These are phyloP conservation scores for Calidris pygmaea DNA, from an alignment of 2,113 vertebrate genomes.

Conservation along the genomic window DNA sequence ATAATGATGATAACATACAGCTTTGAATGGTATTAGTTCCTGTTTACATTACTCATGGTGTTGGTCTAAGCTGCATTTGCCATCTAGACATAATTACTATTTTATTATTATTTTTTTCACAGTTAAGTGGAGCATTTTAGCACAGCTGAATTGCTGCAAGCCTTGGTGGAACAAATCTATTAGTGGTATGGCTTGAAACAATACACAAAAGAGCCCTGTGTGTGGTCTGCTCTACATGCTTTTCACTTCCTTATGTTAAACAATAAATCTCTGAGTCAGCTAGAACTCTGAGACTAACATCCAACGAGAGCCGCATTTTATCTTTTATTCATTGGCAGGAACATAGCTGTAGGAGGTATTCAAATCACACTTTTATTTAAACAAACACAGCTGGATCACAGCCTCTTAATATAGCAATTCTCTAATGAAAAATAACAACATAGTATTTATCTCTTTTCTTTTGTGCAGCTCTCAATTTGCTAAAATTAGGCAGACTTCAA, in stretches of 20 bases:
- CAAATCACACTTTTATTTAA: constrained; percentile 89
- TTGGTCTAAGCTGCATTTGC: constrained; percentile 69
- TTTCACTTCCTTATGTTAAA: constrained; percentile 81
- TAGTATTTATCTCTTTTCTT: constrained; percentile 85
- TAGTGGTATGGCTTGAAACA: constrained; percentile 81
- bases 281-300: constrained; percentile 76
- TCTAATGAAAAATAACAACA: constrained; percentile 87
- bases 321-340: constrained; percentile 86
- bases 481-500: constrained; percentile 86
- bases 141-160: constrained; percentile 80
- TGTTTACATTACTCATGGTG: constrained; percentile 73
- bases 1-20: constrained; percentile 50
- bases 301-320: constrained; percentile 75
- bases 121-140: constrained; percentile 83
- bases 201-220: constrained; percentile 82
- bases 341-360: constrained; percentile 86
- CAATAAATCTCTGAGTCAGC: constrained; percentile 84
- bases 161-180: constrained; percentile 84
- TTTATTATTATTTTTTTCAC: constrained; percentile 81
- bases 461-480: constrained; percentile 84
- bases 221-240: constrained; percentile 80
- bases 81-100: constrained; percentile 78
- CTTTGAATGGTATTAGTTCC: constrained; percentile 66
- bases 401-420: constrained; percentile 86
- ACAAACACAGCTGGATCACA: constrained; percentile 87